These are phyloP conservation scores for Ennomos fuscantarius DNA, from an alignment of 2,888 invertebrate genomes.

Conservation along the genomic window DNA sequence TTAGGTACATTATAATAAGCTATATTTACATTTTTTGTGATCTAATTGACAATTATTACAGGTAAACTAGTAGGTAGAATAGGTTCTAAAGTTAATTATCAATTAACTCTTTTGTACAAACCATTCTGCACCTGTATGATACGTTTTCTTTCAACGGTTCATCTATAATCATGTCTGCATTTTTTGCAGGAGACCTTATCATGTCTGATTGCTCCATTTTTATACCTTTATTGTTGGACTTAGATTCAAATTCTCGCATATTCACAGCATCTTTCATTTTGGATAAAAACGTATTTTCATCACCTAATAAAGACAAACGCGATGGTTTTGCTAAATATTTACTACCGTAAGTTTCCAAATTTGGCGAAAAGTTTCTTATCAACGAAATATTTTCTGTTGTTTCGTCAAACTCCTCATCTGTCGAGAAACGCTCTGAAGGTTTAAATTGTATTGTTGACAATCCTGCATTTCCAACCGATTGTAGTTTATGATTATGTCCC, in stretches of 20 bases:
- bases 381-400: too few species aligned
- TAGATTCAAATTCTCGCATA: background rate
- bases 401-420: constrained; percentile 20
- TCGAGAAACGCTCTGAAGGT: constrained; percentile 17
- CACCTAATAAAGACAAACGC: constrained; percentile 44
- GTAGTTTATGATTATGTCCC: constrained; percentile 3
- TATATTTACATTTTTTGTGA: constrained; percentile 4
- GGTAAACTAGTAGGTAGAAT: too few species aligned
- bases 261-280: constrained; percentile 53
- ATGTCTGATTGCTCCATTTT: constrained; percentile 39
- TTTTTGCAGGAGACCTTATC: constrained; percentile 54
- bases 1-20: background rate
- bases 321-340: background rate
- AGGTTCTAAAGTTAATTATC: background rate
- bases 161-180: constrained; percentile 36
- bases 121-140: constrained; percentile 69
- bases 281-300: constrained; percentile 49
- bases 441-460: constrained; percentile 32
- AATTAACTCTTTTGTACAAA: constrained; percentile 59
- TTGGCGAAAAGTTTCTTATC: too few species aligned
- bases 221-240: constrained; percentile 30
- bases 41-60: background rate
- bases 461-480: constrained; percentile 7
- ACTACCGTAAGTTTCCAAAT: background rate
- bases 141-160: constrained; percentile 63